Percentiles rank a stretch among this genome's conserved stretches.
These are phyloP conservation scores for Eudasyphora cyanicolor DNA, from an alignment of 2,888 invertebrate species.

Conservation along the genomic window DNA sequence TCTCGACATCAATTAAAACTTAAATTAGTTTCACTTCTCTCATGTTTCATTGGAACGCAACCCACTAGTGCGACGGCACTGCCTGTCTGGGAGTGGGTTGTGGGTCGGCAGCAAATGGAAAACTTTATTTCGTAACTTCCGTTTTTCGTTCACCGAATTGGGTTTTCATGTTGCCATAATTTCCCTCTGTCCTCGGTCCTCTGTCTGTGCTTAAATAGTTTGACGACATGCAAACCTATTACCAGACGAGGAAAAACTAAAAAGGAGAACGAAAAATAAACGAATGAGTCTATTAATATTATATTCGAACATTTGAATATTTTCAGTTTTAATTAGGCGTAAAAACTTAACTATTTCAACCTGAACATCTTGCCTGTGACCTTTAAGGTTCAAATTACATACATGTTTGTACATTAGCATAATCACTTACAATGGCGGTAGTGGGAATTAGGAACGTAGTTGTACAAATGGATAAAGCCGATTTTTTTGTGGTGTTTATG, in stretches of 20 bases:
- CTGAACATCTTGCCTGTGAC: conserved; percentile 24
- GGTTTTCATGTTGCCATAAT: conserved; percentile 6
- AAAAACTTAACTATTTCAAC: conserved; percentile 19
- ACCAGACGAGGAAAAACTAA: background rate
- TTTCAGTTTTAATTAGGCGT: conserved; percentile 57
- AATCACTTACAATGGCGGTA: too few relatives aligned
- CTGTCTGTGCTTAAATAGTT: background rate
- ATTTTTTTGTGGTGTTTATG: too few relatives aligned
- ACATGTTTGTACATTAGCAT: background rate
- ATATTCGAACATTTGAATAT: conserved; percentile 59
- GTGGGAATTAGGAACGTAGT: too few relatives aligned
- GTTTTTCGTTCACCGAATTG: background rate
- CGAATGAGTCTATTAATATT: conserved; percentile 39
- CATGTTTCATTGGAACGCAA: background rate
- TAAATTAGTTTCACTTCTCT: conserved; percentile 32
- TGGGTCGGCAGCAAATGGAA: background rate
- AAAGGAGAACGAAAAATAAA: background rate
- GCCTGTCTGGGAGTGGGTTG: background rate
- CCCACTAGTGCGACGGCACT: background rate
- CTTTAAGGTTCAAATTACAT: conserved; percentile 37
- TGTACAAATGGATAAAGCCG: too few relatives aligned
- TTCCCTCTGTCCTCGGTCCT: background rate
- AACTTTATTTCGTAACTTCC: background rate
- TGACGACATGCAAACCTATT: conserved; percentile 9
- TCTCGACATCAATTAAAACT: conserved; percentile 39